phyloP scores from a whole-genome alignment of 2,888 invertebrate species.

The Sthenelais limicola region DNA sequence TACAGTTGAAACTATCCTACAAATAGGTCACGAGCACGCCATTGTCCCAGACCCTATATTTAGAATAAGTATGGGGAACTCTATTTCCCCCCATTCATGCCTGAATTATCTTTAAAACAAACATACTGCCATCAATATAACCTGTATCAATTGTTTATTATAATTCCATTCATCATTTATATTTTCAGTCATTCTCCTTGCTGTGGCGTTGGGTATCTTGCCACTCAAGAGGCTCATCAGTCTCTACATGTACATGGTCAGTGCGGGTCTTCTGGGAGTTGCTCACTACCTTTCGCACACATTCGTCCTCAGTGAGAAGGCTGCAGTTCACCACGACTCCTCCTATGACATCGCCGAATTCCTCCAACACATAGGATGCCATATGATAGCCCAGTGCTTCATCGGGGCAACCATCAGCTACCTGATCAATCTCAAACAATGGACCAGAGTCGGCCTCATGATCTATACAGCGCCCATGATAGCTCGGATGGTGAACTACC shows the following conservation, averaged over 20 bases:
- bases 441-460: slow-evolving; percentile 58
- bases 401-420: slow-evolving; percentile 69
- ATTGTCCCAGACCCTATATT: too few species aligned
- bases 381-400: slow-evolving; percentile 68
- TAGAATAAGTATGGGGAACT: too few species aligned
- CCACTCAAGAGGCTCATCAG: slow-evolving; percentile 73
- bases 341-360: slow-evolving; percentile 59
- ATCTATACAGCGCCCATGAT: slow-evolving; percentile 74
- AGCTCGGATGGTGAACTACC: slow-evolving; percentile 72
- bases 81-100: too few species aligned
- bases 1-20: too few species aligned
- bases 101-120: too few species aligned
- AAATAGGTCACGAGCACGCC: too few species aligned
- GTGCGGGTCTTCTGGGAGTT: slow-evolving; percentile 71
- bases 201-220: slow-evolving; percentile 73
- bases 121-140: too few species aligned
- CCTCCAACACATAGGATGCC: slow-evolving; percentile 65
- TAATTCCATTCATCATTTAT: slow-evolving; percentile 39
- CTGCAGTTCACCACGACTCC: slow-evolving; percentile 41
- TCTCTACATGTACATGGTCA: slow-evolving; percentile 74
- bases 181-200: slow-evolving; percentile 73
- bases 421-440: slow-evolving; percentile 67
- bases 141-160: slow-evolving; percentile 42
- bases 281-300: slow-evolving; percentile 73
- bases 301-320: slow-evolving; percentile 70